These are phyloP conservation scores for Aulostomus chinensis DNA, from an alignment of 2,797 vertebrate genomes.

Conservation along the genomic window DNA sequence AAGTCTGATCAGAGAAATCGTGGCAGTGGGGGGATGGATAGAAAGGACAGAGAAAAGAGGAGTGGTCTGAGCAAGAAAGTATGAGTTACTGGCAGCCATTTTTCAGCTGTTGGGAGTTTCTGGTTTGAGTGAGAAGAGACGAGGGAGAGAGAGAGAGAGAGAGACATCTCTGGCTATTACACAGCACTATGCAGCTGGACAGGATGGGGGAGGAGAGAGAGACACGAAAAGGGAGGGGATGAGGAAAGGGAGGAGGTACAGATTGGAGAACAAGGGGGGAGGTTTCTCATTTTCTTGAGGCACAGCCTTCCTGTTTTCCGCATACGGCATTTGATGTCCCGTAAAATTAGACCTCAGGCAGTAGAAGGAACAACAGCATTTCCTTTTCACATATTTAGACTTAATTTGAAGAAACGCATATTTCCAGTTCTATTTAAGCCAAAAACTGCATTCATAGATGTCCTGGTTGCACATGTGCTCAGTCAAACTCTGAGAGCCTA, in stretches of 20 bases:
- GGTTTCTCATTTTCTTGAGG: slow-evolving; percentile 18
- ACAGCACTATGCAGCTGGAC: slow-evolving; percentile 47
- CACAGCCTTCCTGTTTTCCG: slow-evolving; percentile 30
- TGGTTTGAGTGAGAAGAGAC: slow-evolving; percentile 27
- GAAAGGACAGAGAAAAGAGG: slow-evolving; percentile 43
- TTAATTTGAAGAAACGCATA: too few species aligned
- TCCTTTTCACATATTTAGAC: background rate
- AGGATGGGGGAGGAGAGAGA: slow-evolving; percentile 52
- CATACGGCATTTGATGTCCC: background rate
- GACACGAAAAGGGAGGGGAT: slow-evolving; percentile 22
- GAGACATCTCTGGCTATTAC: slow-evolving; percentile 40
- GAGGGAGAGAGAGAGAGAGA: slow-evolving; percentile 2
- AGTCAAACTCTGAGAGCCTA: too few species aligned
- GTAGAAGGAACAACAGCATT: background rate
- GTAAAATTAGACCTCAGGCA: background rate
- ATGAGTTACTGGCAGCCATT: slow-evolving; percentile 64
- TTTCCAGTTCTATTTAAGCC: too few species aligned
- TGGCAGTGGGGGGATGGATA: slow-evolving; percentile 58
- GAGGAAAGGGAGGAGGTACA: slow-evolving; percentile 41
- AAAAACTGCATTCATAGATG: background rate
- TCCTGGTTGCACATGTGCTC: too few species aligned
- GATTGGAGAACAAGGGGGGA: slow-evolving; percentile 21
- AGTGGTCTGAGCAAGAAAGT: slow-evolving; percentile 54
- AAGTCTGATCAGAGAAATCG: slow-evolving; percentile 34
- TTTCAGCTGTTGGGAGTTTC: slow-evolving; percentile 69